Base-by-base conservation (phyloP, 2,888 invertebrate genomes). In the Cephus pygmeus region DNA sequence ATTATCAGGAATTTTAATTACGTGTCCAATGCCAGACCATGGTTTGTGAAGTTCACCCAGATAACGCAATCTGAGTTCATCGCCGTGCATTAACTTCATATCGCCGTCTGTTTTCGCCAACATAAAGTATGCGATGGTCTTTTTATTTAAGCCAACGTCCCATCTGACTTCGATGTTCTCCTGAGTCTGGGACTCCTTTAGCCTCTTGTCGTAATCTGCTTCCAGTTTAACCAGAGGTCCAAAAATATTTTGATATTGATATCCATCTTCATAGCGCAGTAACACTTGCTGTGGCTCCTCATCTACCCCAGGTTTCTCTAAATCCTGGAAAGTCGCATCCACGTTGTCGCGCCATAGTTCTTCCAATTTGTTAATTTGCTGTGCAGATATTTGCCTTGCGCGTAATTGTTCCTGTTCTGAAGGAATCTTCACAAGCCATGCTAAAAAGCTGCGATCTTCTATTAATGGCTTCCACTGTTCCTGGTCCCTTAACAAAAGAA, bases 301-400 rank as follows among this genome's bases (percentile, higher is more conserved):
- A 90, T 99, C 99, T 0, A 99, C 97, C 0, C 99, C 99, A 0
- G 99, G 99, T 89, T 98, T 98, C 90, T 99, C 99, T 81, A 99
- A 93, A 92, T 99, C 99, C 91, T 99, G 98, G 88, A 99, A 97
- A 11, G 98, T 98, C 0, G 99, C 99, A 87, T 99, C 98, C 11
- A 98, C 97, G 88, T 99, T 99, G 85, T 99, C 99, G 87, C 99
- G 98, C 99, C 99, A 99, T 35, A 99, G 92, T 90, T 99, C 99
- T 92, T 99, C 99, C 68, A 99, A 93, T 87, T 98, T 98, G 86
- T 98, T 98, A 79, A 99, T 99, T 92, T 99, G 99, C 87, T 97
- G 97, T 0, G 99, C 98, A 0, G 98, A 97, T 80, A 99, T 98
- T 92, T 99, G 99, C 1, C 99, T 94, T 0, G 99, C 98, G 84